Percentiles rank a stretch among this genome's conserved stretches.
These are phyloP conservation scores for Sorex fumeus DNA, from an alignment of 2,113 vertebrate species.

Conservation along the genomic window DNA sequence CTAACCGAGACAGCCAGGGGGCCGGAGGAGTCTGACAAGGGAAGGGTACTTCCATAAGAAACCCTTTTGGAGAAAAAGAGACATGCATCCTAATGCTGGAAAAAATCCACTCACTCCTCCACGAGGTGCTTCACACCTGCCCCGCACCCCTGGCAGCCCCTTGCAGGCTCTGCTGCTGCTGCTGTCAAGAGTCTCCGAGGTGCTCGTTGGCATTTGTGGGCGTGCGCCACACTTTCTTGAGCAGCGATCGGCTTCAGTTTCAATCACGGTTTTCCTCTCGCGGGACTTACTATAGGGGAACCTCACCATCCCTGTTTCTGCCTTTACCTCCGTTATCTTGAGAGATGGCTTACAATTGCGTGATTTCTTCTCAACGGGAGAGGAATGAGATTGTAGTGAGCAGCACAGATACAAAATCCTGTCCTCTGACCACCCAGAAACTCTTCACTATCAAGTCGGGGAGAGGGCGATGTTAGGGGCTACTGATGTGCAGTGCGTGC, in stretches of 20 bases:
- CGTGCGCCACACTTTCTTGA: neutral
- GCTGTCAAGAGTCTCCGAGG: neutral
- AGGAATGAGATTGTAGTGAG: neutral
- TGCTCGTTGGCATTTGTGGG: too few species aligned
- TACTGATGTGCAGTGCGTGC: neutral
- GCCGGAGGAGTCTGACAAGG: neutral
- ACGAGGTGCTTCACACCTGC: neutral
- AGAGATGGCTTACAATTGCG: neutral
- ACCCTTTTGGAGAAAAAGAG: neutral
- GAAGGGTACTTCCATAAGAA: neutral
- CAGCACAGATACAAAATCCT: neutral
- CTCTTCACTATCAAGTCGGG: neutral
- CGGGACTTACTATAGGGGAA: neutral
- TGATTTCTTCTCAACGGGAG: constrained; percentile 34
- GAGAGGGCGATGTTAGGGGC: neutral
- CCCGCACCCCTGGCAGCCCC: neutral
- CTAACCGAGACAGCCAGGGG: neutral
- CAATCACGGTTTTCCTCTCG: neutral
- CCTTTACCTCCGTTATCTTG: constrained; percentile 19
- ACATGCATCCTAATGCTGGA: neutral
- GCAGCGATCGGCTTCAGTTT: constrained; percentile 27
- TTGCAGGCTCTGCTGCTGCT: neutral
- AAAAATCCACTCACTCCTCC: constrained; percentile 24
- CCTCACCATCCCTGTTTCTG: neutral
- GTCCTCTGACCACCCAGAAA: neutral